Conservation (phyloP, 2,113 vertebrate genomes). For the Ammodytes dubius region DNA sequence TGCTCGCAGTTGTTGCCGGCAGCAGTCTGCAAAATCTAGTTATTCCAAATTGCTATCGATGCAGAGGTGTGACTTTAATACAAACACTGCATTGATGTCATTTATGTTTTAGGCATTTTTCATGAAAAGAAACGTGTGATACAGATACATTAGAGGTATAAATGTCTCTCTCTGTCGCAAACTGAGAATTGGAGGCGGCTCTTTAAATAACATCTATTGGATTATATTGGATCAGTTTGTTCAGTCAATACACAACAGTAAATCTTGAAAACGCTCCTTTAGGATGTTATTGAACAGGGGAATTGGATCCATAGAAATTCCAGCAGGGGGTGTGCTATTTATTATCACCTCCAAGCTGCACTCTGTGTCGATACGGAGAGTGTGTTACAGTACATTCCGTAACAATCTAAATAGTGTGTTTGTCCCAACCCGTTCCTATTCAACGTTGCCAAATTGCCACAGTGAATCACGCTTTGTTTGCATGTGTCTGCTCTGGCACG, state of each 20-base stretch:
- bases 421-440: slow-evolving; percentile 38
- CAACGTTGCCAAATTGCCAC: slow-evolving; percentile 57
- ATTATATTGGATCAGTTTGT: slow-evolving; percentile 50
- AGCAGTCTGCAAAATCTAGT: slow-evolving; percentile 43
- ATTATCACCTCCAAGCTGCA: slow-evolving; percentile 45
- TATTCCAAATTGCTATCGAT: slow-evolving; percentile 63
- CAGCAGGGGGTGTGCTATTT: slow-evolving; percentile 44
- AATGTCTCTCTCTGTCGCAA: slow-evolving; percentile 31
- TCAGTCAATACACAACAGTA: slow-evolving; percentile 54
- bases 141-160: slow-evolving; percentile 3
- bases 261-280: slow-evolving; percentile 58
- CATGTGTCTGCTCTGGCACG: slow-evolving; percentile 39
- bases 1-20: slow-evolving; percentile 48
- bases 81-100: slow-evolving; percentile 14
- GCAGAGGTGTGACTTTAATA: slow-evolving; percentile 30
- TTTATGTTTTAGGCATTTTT: slow-evolving; percentile 27
- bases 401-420: slow-evolving; percentile 56
- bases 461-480: slow-evolving; percentile 65
- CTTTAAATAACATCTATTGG: slow-evolving; percentile 45
- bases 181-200: slow-evolving; percentile 31
- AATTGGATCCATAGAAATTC: slow-evolving; percentile 54
- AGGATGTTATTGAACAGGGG: slow-evolving; percentile 55
- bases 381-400: slow-evolving; percentile 46
- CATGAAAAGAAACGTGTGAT: slow-evolving; percentile 4
- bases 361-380: slow-evolving; percentile 43